These are phyloP conservation scores for Crax fasciolata DNA, from an alignment of 2,797 vertebrate genomes.

Conservation along the genomic window DNA sequence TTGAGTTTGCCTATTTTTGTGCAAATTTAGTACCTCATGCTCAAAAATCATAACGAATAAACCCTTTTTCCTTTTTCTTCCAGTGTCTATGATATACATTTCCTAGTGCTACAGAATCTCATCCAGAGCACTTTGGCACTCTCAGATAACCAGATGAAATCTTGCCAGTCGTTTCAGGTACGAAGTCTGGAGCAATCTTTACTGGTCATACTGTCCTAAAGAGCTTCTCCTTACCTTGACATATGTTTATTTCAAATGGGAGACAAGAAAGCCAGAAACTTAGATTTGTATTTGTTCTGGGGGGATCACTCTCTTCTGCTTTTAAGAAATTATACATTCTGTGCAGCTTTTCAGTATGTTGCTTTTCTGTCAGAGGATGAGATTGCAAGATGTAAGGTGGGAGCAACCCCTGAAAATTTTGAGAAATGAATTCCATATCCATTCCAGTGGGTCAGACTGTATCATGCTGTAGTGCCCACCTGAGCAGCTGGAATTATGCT, in stretches of 20 bases:
- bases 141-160: conserved; percentile 93
- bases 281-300: background rate
- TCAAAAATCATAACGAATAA: background rate
- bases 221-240: background rate
- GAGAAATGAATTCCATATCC: background rate
- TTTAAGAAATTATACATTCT: background rate
- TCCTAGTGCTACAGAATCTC: conserved; percentile 92
- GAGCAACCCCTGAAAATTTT: background rate
- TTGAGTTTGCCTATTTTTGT: background rate
- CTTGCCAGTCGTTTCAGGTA: conserved; percentile 94
- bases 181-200: background rate
- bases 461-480: background rate
- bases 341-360: background rate
- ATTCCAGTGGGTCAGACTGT: background rate
- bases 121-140: conserved; percentile 96
- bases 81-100: conserved; percentile 91
- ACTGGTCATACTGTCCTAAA: background rate
- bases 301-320: background rate
- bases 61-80: background rate
- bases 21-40: background rate
- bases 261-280: background rate
- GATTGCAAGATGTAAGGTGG: background rate
- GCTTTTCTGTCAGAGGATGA: background rate
- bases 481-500: background rate
- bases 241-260: background rate